phyloP scores from a whole-genome alignment of 2,888 invertebrate genomes.

The Octodonta nipae region DNA sequence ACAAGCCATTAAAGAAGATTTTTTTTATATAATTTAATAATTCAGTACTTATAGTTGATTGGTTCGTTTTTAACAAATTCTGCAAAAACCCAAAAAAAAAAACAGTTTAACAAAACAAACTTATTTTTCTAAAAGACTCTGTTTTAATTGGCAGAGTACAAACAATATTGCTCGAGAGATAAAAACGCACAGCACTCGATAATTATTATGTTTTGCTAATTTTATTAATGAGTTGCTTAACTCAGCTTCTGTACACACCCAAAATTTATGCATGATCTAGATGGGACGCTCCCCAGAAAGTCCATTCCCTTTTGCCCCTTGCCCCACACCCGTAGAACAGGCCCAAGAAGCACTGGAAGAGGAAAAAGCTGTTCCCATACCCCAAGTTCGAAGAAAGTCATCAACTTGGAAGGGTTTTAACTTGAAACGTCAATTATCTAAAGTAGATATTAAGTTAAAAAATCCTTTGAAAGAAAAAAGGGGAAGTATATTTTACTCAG shows the following conservation, averaged over 20 bases:
- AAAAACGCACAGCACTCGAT: no score
- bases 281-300: constrained; percentile 34
- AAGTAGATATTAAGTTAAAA: constrained; percentile 62
- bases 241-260: constrained; percentile 26
- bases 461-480: constrained; percentile 40
- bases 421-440: constrained; percentile 68
- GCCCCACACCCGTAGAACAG: constrained; percentile 39
- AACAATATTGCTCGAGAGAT: constrained; percentile 17
- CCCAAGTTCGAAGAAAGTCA: constrained; percentile 41
- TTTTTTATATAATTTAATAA: no score
- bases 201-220: constrained; percentile 24
- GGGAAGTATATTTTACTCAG: constrained; percentile 32
- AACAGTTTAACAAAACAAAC: no score
- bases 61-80: no score
- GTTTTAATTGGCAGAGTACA: no score
- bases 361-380: constrained; percentile 26
- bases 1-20: no score
- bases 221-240: constrained; percentile 27
- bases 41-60: no score
- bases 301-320: constrained; percentile 32
- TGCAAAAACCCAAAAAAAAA: no score
- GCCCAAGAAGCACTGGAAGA: constrained; percentile 37
- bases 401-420: constrained; percentile 60
- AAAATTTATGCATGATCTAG: constrained; percentile 31
- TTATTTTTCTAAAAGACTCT: no score